Evolutionary conservation across 2,113 vertebrate species (phyloP).

Genomic region (Anseranas semipalmata): DNA sequence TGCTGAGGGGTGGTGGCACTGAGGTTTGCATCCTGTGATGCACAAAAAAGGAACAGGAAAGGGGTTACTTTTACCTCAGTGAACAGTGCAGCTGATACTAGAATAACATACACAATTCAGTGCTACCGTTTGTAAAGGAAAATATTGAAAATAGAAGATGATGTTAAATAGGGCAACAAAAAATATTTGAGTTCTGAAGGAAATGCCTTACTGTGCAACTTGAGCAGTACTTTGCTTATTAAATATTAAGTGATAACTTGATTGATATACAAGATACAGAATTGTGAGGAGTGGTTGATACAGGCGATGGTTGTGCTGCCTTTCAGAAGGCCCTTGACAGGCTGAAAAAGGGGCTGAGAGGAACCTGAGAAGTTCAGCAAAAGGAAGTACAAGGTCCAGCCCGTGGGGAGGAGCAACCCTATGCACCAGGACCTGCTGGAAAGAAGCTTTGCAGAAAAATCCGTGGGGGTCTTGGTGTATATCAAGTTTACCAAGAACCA

Average conservation of each 20-base stretch:
- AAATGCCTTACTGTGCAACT: not conserved
- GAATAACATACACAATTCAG: not conserved
- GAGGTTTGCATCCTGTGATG: not conserved
- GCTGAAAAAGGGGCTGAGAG: not conserved
- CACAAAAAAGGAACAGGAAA: not conserved
- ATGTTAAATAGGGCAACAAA: not conserved
- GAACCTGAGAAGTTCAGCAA: not conserved
- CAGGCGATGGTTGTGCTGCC: not conserved
- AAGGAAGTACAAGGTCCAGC: not conserved
- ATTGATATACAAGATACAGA: not conserved
- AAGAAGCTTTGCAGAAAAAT: not conserved
- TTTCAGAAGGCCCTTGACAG: not conserved
- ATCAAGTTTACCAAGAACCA: not conserved
- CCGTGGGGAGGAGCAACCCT: not conserved
- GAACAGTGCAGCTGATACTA: not conserved
- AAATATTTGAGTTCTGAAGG: not conserved
- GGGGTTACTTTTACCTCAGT: not conserved
- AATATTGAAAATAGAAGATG: not conserved
- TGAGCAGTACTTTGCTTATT: not conserved
- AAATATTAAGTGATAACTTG: not conserved
- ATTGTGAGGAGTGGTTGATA: rapidly evolving
- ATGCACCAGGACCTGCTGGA: rapidly evolving
- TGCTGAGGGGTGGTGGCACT: rapidly evolving
- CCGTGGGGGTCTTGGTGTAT: not conserved
- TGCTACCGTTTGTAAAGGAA: not conserved